Evolutionary conservation across 1,140 invertebrate genomes (phyloP).

Genomic region (Drosophila bocqueti): DNA sequence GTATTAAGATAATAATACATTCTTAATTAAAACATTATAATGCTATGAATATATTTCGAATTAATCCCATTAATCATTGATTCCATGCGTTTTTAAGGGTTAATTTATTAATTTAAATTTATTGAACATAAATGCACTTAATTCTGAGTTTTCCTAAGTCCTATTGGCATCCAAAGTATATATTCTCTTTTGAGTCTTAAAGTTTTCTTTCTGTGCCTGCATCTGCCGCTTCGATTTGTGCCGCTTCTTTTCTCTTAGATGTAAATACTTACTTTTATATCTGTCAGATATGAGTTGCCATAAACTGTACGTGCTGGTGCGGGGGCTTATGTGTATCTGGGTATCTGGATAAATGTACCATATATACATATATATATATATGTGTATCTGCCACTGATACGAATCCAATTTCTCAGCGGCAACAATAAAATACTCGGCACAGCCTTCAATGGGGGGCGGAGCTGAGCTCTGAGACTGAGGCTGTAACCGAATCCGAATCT

Average conservation of each 20-base stretch:
- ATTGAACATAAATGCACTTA: too few species aligned
- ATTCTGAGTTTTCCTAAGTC: too few species aligned
- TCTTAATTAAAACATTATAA: not conserved
- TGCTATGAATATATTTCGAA: not conserved
- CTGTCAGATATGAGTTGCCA: slow-evolving; percentile 81
- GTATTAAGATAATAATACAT: not conserved
- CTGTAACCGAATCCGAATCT: slow-evolving; percentile 23
- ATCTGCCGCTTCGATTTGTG: slow-evolving; percentile 1
- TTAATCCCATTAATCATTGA: not conserved
- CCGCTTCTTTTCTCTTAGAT: slow-evolving; percentile 11
- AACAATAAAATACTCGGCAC: slow-evolving; percentile 65
- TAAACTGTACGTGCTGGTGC: slow-evolving; percentile 67
- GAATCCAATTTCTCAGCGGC: slow-evolving; percentile 79
- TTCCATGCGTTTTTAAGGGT: not conserved
- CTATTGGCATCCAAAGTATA: not conserved
- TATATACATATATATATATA: slow-evolving; percentile 19
- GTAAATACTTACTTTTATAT: slow-evolving; percentile 61
- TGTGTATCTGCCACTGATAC: slow-evolving; percentile 60
- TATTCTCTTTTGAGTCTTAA: not conserved
- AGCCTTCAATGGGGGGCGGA: slow-evolving; percentile 42
- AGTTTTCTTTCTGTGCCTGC: slow-evolving; percentile 27
- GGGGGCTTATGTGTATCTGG: slow-evolving; percentile 41
- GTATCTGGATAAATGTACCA: slow-evolving; percentile 26
- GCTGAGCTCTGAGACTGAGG: slow-evolving; percentile 24
- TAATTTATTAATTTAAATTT: not conserved